Base-by-base conservation (phyloP, 2,888 invertebrate species). In the Caenorhabditis angaria region DNA sequence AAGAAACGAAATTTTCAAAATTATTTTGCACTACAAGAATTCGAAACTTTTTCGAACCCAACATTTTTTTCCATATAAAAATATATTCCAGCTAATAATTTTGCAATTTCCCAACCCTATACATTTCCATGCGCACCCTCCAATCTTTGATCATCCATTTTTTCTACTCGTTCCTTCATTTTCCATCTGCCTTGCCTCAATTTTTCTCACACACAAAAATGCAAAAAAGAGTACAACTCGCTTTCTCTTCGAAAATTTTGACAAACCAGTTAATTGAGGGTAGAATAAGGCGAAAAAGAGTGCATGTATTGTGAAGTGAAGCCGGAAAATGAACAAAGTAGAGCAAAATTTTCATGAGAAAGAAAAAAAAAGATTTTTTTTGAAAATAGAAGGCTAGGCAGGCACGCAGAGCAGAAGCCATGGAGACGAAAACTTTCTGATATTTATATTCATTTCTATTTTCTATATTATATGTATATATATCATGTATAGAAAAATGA, bases 311-410 rank as follows among this genome's bases (percentile, higher is more conserved):
- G 50, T 50, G n/a, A n/a, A n/a, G n/a, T 50, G 24, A 50, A 24
- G 50, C 50, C 50, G 50, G 50, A 50, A 50, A 50, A 50, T 50
- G 50, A 50, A 50, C 50, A 54, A 27, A 54, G 54, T 25, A 18
- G 27, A 27, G 54, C 10, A 6, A n/a, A n/a, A n/a, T n/a, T n/a
- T n/a, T n/a, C n/a, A n/a, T n/a, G 51, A 51, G n/a, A 18, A 24
- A 51, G 22, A 51, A 51, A 51, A 22, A 51, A 51, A 51, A 24
- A 51, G 51, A 24, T 24, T 22, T 51, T 8, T 24, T 8, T 8
- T 24, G 54, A 25, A 27, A 20, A 50, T 24, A n/a, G 24, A 24
- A 10, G 6, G 8, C 8, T 10, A 6, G 24, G 24, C 28, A 54
- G 27, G 10, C 10, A 54, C 10, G 24, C 12, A 8, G 4, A n/a